These are phyloP conservation scores for Serinus canaria DNA, from an alignment of 2,113 vertebrate species.

Conservation along the genomic window DNA sequence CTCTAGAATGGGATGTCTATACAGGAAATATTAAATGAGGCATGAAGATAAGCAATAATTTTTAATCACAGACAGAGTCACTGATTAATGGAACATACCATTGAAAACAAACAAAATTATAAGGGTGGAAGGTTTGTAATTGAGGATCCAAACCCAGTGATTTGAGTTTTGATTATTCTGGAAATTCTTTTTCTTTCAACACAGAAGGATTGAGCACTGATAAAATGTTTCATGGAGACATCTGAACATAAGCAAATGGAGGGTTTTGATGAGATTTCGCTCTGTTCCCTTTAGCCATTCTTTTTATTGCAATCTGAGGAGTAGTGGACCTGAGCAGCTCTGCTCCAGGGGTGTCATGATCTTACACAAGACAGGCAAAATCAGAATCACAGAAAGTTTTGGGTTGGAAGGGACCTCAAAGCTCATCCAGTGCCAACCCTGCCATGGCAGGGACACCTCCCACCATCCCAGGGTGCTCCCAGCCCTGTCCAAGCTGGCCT, in stretches of 20 bases:
- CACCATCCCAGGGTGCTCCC: fast-evolving
- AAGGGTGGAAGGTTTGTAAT: background rate
- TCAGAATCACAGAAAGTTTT: background rate
- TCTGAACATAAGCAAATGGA: background rate
- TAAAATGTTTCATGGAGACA: background rate
- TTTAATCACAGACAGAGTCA: background rate
- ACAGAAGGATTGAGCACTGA: background rate
- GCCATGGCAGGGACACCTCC: background rate
- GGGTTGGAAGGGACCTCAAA: background rate
- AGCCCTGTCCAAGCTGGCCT: fast-evolving
- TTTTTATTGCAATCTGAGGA: background rate
- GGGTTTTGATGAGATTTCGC: background rate
- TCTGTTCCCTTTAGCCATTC: fast-evolving
- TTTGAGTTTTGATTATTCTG: background rate
- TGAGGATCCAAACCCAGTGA: background rate
- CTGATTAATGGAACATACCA: background rate
- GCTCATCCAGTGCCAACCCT: fast-evolving
- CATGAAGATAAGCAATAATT: background rate
- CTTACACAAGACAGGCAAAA: background rate
- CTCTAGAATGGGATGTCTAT: background rate
- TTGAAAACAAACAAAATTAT: background rate
- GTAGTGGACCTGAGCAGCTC: background rate
- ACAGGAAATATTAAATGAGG: background rate
- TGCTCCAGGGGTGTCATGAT: fast-evolving
- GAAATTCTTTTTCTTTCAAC: background rate